Percentiles rank a stretch among this genome's conserved stretches.
Evolutionary conservation across 2,113 vertebrate genomes (phyloP).

Genomic region (Passer montanus): DNA sequence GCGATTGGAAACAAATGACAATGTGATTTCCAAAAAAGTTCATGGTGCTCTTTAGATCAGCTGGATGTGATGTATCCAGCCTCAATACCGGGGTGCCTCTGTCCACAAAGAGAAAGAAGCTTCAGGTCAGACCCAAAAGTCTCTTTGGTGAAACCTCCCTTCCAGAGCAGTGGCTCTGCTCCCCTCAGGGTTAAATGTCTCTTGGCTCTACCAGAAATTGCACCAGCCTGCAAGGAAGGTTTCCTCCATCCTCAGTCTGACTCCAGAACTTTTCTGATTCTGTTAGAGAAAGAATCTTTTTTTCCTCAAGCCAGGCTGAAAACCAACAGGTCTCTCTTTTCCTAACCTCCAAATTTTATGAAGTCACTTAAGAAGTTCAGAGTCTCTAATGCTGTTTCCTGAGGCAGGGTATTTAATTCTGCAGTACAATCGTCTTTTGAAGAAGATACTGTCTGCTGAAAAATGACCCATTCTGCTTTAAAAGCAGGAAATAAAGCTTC

Average conservation of each 20-base stretch:
- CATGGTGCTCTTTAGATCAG: background rate
- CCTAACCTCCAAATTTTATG: background rate
- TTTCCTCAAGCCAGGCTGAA: background rate
- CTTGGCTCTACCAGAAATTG: background rate
- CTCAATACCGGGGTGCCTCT: background rate
- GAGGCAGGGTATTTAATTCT: slow-evolving; percentile 40
- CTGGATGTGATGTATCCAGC: background rate
- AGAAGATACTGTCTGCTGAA: background rate
- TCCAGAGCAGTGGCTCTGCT: background rate
- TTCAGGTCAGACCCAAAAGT: background rate
- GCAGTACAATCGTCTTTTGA: slow-evolving; percentile 26
- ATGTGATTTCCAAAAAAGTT: background rate
- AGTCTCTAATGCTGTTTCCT: slow-evolving; percentile 11
- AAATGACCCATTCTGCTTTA: slow-evolving; percentile 22
- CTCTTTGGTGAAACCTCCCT: background rate
- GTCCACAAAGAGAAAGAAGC: background rate
- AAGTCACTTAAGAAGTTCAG: background rate
- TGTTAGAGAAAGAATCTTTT: background rate
- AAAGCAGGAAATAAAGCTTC: slow-evolving; percentile 45
- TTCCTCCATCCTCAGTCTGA: background rate
- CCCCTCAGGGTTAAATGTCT: background rate
- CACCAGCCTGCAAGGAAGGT: background rate
- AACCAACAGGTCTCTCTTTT: background rate
- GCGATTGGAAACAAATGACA: background rate
- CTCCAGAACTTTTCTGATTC: background rate